Conservation (phyloP, 2,113 vertebrate species). For the Daboia siamensis region DNA sequence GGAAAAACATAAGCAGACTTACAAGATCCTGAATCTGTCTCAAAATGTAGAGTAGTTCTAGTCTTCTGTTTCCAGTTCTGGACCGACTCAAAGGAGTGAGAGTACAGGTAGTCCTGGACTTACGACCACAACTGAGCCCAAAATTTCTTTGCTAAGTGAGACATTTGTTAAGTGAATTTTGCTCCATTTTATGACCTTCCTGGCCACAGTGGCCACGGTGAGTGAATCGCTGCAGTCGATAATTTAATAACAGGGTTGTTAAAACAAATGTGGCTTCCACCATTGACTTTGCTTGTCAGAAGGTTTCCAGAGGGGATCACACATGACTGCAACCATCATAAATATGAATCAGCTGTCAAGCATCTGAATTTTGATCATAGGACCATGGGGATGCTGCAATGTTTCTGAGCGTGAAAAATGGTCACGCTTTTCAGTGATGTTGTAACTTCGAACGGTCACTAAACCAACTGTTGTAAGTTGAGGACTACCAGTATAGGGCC, state of each 20-base stretch:
- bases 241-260: too few species aligned
- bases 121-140: too few species aligned
- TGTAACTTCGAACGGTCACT: not conserved
- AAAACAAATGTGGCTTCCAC: too few species aligned
- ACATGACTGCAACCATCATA: not conserved
- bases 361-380: not conserved
- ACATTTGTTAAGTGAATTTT: too few species aligned
- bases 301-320: not conserved
- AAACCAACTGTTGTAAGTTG: too few species aligned
- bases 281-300: too few species aligned
- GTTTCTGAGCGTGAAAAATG: not conserved
- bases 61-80: not conserved
- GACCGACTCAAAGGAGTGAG: not conserved
- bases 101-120: too few species aligned
- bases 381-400: not conserved
- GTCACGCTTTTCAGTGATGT: not conserved
- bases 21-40: not conserved
- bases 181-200: too few species aligned
- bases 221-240: too few species aligned
- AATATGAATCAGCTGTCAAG: not conserved
- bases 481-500: too few species aligned
- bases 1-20: not conserved
- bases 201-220: too few species aligned
- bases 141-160: too few species aligned
- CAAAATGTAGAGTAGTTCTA: not conserved